Conservation (phyloP, 2,888 invertebrate genomes). For the Scaeva pyrastri region DNA sequence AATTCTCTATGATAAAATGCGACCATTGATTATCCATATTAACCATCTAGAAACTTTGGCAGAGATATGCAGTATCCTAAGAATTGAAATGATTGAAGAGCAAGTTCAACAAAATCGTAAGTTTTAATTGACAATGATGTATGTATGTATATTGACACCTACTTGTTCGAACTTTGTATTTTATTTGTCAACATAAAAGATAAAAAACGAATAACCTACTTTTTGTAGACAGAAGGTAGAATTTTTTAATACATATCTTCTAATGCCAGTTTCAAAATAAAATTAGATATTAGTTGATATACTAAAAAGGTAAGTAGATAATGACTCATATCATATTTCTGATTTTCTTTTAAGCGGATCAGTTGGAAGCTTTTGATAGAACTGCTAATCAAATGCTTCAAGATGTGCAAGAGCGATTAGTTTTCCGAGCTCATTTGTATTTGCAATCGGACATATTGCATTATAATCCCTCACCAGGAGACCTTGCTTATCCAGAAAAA, state of each 20-base stretch:
- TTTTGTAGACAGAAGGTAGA: too few species aligned
- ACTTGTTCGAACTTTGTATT: too few species aligned
- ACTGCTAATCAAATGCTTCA: conserved; percentile 93
- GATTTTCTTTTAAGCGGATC: conserved; percentile 85
- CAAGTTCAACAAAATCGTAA: conserved; percentile 93
- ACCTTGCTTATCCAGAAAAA: conserved; percentile 99
- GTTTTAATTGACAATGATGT: conserved; percentile 78
- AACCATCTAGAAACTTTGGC: conserved; percentile 98
- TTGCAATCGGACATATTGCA: conserved; percentile 95
- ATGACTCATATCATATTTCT: conserved; percentile 5
- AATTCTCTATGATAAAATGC: conserved; percentile 94
- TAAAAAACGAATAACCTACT: too few species aligned
- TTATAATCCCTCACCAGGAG: conserved; percentile 96
- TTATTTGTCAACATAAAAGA: too few species aligned
- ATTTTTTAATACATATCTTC: too few species aligned
- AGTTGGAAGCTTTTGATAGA: conserved; percentile 90
- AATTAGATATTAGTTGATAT: too few species aligned
- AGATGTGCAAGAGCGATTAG: conserved; percentile 98
- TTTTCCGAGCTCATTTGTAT: conserved; percentile 97
- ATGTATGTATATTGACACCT: too few species aligned
- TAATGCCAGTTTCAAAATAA: too few species aligned
- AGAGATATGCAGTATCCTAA: conserved; percentile 96
- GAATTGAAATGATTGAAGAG: conserved; percentile 96
- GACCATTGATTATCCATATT: conserved; percentile 97
- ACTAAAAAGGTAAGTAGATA: too few species aligned